phyloP scores from a whole-genome alignment of 1,140 invertebrate species.

The Diplogasteroides magnus region DNA sequence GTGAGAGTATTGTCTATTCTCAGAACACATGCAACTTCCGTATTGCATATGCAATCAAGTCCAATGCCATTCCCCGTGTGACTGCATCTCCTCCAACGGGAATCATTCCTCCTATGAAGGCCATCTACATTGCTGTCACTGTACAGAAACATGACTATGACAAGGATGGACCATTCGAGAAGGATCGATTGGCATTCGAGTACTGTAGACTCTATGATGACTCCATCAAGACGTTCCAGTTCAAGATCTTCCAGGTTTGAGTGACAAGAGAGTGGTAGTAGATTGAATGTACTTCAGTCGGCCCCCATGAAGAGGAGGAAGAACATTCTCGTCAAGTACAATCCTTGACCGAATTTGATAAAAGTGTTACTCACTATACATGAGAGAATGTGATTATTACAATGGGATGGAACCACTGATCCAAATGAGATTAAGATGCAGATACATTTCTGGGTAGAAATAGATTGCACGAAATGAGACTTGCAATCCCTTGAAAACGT shows the following conservation, averaged over 20 bases:
- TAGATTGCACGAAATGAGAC: too few species aligned
- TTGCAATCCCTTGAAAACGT: too few species aligned
- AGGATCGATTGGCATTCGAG: not conserved
- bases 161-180: not conserved
- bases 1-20: too few species aligned
- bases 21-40: not conserved
- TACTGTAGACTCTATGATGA: not conserved
- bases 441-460: too few species aligned
- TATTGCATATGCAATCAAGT: not conserved
- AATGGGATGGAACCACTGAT: too few species aligned
- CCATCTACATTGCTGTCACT: not conserved
- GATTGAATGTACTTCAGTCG: not conserved
- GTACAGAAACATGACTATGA: not conserved
- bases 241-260: not conserved
- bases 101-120: not conserved
- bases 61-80: not conserved
- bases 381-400: too few species aligned
- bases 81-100: not conserved
- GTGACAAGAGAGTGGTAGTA: not conserved
- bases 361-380: too few species aligned
- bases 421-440: too few species aligned
- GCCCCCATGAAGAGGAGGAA: not conserved
- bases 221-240: not conserved
- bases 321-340: not conserved
- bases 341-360: too few species aligned